phyloP scores from a whole-genome alignment of 2,113 vertebrate genomes.

The Orcinus orca region DNA sequence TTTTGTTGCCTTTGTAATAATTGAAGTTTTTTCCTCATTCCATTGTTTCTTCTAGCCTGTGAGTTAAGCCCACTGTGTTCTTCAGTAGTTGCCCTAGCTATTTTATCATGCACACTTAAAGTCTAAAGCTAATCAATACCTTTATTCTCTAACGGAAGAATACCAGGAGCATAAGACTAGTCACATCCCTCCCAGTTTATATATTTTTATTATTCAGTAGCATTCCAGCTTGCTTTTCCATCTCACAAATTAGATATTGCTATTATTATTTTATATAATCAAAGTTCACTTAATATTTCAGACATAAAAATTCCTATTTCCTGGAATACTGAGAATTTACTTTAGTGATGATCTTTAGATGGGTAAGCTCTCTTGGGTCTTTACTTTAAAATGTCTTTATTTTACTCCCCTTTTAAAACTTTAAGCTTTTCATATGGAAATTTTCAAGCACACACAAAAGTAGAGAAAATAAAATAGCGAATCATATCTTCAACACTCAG shows the following conservation, averaged over 20 bases:
- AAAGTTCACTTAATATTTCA: neutral
- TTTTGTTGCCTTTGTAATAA: neutral
- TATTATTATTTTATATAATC: neutral
- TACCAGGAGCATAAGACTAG: neutral
- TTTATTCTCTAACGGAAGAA: neutral
- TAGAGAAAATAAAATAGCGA: neutral
- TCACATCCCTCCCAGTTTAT: neutral
- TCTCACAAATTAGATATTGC: neutral
- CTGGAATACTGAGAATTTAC: neutral
- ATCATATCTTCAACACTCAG: neutral
- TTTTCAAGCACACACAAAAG: neutral
- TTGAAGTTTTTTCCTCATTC: neutral
- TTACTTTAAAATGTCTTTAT: neutral
- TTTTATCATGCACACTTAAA: neutral
- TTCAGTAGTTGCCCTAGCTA: neutral
- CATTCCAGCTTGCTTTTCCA: neutral
- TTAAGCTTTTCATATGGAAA: neutral
- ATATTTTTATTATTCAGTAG: neutral
- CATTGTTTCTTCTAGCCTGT: neutral
- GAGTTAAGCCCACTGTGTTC: neutral
- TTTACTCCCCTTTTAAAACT: neutral
- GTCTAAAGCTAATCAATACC: neutral
- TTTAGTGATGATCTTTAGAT: neutral
- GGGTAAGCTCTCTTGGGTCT: neutral
- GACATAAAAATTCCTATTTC: neutral